Evolutionary conservation across 2,888 invertebrate genomes (phyloP).

Genomic region (Callyntrura guangdongensis): DNA sequence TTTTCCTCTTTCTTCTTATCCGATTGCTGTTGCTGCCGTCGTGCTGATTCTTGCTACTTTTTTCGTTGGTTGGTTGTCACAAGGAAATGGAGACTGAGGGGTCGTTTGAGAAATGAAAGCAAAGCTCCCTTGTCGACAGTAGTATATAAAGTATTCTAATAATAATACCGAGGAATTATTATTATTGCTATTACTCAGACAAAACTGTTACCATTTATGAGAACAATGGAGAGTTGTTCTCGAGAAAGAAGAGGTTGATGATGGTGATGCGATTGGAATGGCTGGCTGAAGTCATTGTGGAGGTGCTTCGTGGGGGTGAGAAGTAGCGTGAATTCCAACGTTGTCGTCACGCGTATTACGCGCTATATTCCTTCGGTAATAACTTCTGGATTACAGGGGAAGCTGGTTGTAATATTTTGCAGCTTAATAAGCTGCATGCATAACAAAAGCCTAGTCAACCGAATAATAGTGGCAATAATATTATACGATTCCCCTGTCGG

Average conservation of each 20-base stretch:
- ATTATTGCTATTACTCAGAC: slow-evolving; percentile 43
- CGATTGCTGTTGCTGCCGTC: slow-evolving; percentile 21
- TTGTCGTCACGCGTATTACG: slow-evolving; percentile 41
- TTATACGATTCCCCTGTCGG: slow-evolving; percentile 73
- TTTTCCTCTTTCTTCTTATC: slow-evolving; percentile 39
- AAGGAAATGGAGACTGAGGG: slow-evolving; percentile 60
- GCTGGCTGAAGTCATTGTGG: neutral
- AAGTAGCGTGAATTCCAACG: slow-evolving; percentile 61
- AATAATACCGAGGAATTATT: slow-evolving; percentile 69
- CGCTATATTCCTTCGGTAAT: slow-evolving; percentile 12
- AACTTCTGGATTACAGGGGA: slow-evolving; percentile 17
- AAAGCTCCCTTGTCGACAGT: slow-evolving; percentile 76
- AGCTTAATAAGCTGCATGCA: slow-evolving; percentile 49
- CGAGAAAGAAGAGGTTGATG: slow-evolving; percentile 9
- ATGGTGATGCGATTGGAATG: neutral
- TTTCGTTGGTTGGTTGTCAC: slow-evolving; percentile 23
- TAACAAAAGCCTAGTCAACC: slow-evolving; percentile 70
- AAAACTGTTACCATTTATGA: slow-evolving; percentile 56
- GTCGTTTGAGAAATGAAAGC: slow-evolving; percentile 70
- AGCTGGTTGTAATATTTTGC: slow-evolving; percentile 25
- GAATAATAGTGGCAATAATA: slow-evolving; percentile 77
- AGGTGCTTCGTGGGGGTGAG: slow-evolving; percentile 13
- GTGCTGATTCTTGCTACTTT: neutral
- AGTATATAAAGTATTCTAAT: slow-evolving; percentile 70
- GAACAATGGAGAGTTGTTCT: slow-evolving; percentile 46